phyloP scores from a whole-genome alignment of 2,113 vertebrate species.

The Stigmatopora argus region DNA sequence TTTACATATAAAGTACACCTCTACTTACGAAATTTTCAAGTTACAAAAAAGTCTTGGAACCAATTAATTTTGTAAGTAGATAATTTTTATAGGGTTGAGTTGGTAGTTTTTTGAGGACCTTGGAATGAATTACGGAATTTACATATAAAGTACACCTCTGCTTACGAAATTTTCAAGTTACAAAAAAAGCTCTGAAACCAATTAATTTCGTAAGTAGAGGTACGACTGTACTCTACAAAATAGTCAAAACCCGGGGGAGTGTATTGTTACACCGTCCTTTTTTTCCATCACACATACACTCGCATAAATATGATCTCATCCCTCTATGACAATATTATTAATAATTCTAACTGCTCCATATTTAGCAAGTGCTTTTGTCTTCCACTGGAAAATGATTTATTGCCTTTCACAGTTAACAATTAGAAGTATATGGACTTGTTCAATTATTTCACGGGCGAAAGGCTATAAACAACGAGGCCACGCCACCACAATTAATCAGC shows the following conservation, averaged over 20 bases:
- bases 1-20: too few species aligned
- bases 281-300: background rate
- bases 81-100: too few species aligned
- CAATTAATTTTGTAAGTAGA: too few species aligned
- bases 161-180: too few species aligned
- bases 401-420: constrained; percentile 14
- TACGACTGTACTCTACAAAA: too few species aligned
- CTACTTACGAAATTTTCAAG: too few species aligned
- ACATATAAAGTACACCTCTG: too few species aligned
- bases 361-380: constrained; percentile 1
- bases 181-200: too few species aligned
- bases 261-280: constrained; percentile 23
- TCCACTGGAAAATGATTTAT: constrained; percentile 1
- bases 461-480: constrained; percentile 11
- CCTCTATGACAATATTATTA: constrained; percentile 15
- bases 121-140: too few species aligned
- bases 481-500: constrained; percentile 37
- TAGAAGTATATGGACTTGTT: constrained; percentile 19
- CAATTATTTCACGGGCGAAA: constrained; percentile 14
- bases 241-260: background rate
- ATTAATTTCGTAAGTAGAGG: too few species aligned
- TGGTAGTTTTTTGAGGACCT: too few species aligned
- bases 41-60: too few species aligned
- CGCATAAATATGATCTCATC: constrained; percentile 7
- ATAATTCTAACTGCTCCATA: background rate